Evolutionary conservation across 2,888 invertebrate species (phyloP).

Genomic region (Eupithecia abbreviata): DNA sequence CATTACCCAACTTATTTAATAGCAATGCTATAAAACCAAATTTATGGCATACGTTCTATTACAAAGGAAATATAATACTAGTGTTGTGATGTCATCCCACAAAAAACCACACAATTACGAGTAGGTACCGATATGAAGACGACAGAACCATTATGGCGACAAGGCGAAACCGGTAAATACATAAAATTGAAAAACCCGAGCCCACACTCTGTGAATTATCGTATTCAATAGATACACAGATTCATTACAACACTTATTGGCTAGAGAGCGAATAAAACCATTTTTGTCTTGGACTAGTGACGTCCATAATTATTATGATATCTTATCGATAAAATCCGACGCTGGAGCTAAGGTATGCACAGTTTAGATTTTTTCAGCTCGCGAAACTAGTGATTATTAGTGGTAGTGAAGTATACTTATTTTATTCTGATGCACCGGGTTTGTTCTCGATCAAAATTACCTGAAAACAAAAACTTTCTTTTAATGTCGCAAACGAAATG

Average conservation of each 20-base stretch:
- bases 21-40: constrained; percentile 30
- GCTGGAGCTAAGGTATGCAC: neutral
- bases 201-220: constrained; percentile 78
- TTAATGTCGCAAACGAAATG: neutral
- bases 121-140: constrained; percentile 45
- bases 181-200: constrained; percentile 72
- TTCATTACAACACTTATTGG: constrained; percentile 81
- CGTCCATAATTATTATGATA: constrained; percentile 20
- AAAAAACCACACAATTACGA: constrained; percentile 45
- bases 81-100: constrained; percentile 44
- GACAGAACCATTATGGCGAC: constrained; percentile 64
- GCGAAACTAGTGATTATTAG: neutral
- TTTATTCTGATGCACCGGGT: neutral
- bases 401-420: constrained; percentile 11
- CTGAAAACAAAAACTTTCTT: constrained; percentile 23
- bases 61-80: constrained; percentile 40
- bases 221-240: constrained; percentile 76
- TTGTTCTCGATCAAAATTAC: constrained; percentile 26
- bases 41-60: constrained; percentile 39
- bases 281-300: constrained; percentile 69
- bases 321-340: constrained; percentile 32
- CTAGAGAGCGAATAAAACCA: constrained; percentile 77
- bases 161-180: constrained; percentile 72
- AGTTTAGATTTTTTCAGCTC: neutral
- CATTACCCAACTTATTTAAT: constrained; percentile 22